Base-by-base conservation (phyloP, 2,113 vertebrate species). In the Engystomops pustulosus region DNA sequence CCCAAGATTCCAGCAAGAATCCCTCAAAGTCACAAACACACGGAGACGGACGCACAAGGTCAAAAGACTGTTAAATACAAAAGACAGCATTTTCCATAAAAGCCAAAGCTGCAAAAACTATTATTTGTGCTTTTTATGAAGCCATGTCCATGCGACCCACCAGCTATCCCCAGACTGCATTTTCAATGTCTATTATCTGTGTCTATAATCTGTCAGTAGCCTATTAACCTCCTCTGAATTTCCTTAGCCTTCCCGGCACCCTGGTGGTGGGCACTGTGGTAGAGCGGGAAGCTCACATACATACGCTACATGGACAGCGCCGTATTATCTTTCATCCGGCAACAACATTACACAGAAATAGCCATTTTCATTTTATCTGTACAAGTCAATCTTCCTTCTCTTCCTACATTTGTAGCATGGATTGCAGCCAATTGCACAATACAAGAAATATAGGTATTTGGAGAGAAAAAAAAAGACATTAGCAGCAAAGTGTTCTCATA, bases 311-410 rank as follows among this genome's bases (percentile, higher is more conserved):
- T 18, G 32, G 72, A 77, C 44, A 53, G 45, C 38, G 3, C 30
- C 10, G 60, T 30, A 84, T 84, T 84, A 78, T 84, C 72, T 77
- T 68, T 36, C 8, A 5, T 45, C 58, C 11, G 55, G 30, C 81
- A 67, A 44, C 53, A 77, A 27, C 32, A 51, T 77, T 68, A 77
- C 45, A 69, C 14, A 77, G 45, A 78, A 77, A 78, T 53, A 78
- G 65, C 45, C n/a, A 83, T 84, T 84, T 77, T 84, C 82, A 68
- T 84, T 84, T 84, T 77, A 77, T 77, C 72, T 77, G 58, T 77
- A 51, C 72, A 53, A 77, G 58, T 74, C 71, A 77, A 84, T 84
- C 72, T 77, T 68, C 78, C 49, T 77, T 69, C 32, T 44, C 60
- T 84, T 65, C 18, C 17, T 75, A 38, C 23, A n/a, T 60, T 84